Evolutionary conservation across 23 tunicate species (phyloP).

Genomic region (Oikopleura dioica): DNA sequence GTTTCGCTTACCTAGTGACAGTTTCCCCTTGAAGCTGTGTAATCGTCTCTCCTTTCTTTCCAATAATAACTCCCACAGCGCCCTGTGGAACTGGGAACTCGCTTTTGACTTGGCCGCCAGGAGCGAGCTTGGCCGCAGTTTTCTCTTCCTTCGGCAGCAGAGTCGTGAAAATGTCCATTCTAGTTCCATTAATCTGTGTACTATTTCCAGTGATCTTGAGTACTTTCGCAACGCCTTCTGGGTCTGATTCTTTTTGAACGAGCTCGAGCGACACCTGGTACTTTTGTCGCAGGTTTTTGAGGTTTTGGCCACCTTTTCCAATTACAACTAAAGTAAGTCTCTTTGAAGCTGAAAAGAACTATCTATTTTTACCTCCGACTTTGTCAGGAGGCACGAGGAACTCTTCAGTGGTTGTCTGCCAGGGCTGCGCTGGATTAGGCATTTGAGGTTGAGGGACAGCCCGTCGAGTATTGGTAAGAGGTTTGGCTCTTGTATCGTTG

Average conservation of each 20-base stretch:
- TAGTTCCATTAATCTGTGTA: neutral
- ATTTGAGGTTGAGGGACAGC: neutral
- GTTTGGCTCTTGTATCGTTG: too few species aligned
- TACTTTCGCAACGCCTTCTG: neutral
- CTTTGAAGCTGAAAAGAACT: neutral
- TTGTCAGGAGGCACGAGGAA: neutral
- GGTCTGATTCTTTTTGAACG: neutral
- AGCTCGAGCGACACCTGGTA: neutral
- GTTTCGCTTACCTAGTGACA: too few species aligned
- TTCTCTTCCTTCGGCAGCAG: slow-evolving; percentile 2
- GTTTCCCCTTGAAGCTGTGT: neutral
- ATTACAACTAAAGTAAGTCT: neutral
- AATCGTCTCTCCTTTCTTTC: slow-evolving; percentile 3
- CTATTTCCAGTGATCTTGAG: neutral
- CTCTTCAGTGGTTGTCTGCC: slow-evolving; percentile 9
- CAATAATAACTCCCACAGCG: slow-evolving; percentile 8
- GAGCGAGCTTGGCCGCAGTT: neutral
- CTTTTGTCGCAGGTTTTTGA: neutral
- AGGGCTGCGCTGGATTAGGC: neutral
- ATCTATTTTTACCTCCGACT: neutral
- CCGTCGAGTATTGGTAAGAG: too few species aligned
- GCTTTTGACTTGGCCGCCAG: neutral
- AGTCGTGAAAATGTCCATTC: neutral
- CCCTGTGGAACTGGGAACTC: slow-evolving; percentile 2
- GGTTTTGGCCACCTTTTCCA: slow-evolving; percentile 1